A percentile compares a stretch with the other conserved stretches of the same genome.
Conservation (phyloP, 2,797 vertebrate genomes). For the Xenopus petersii region DNA sequence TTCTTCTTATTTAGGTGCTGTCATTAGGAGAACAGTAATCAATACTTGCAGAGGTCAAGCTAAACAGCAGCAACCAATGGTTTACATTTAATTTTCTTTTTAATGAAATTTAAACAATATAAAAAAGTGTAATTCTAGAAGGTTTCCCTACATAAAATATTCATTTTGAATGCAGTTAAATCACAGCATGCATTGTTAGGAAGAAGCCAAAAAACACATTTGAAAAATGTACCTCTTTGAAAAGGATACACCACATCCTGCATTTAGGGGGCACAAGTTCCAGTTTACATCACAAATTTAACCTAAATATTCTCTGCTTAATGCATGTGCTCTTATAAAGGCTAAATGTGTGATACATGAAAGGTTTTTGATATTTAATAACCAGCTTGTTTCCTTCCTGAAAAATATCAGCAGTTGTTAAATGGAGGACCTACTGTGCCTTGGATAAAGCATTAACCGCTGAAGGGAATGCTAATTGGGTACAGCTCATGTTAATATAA, state of each 20-base stretch:
- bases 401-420: conserved; percentile 56
- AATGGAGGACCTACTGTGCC: conserved; percentile 9
- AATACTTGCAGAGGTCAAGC: not conserved
- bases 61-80: not conserved
- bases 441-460: not conserved
- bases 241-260: conserved; percentile 73
- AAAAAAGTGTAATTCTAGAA: conserved; percentile 57
- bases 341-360: conserved; percentile 51
- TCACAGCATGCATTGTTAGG: conserved; percentile 63
- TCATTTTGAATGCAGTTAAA: conserved; percentile 65
- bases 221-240: conserved; percentile 64
- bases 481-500: no score
- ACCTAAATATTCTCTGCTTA: conserved; percentile 54
- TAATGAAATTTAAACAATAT: conserved; percentile 37
- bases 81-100: conserved; percentile 30
- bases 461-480: not conserved
- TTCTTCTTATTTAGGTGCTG: not conserved
- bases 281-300: conserved; percentile 62
- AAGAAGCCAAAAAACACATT: conserved; percentile 71
- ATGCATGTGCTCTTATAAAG: conserved; percentile 53
- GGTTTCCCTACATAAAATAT: conserved; percentile 57
- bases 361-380: conserved; percentile 42
- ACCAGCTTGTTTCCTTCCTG: conserved; percentile 53
- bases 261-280: conserved; percentile 62
- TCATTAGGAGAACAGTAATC: not conserved